Conservation (phyloP, 2,888 invertebrate species). For the Napeogenes sylphis region DNA sequence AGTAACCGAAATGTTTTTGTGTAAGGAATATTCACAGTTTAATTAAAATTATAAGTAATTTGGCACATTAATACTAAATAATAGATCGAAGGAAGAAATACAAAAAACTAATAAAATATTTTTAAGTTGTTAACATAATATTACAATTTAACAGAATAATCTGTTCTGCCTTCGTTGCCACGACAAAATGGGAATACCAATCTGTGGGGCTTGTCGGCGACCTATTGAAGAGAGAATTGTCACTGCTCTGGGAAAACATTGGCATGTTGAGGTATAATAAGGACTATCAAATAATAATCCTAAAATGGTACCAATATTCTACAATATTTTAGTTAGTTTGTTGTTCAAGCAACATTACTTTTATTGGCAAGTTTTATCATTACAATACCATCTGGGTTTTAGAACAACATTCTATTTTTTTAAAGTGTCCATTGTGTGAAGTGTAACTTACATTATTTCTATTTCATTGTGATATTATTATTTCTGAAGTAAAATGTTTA, state of each 20-base stretch:
- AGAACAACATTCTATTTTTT: not conserved
- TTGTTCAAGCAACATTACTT: too few species aligned
- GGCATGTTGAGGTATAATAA: slow-evolving; percentile 92
- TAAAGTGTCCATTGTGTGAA: too few species aligned
- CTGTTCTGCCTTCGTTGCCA: slow-evolving; percentile 98
- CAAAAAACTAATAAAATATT: too few species aligned
- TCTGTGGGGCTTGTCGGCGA: slow-evolving; percentile 98
- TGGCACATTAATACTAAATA: too few species aligned
- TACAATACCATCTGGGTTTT: not conserved
- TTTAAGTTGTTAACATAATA: not conserved
- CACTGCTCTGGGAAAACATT: slow-evolving; percentile 98
- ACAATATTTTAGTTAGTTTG: too few species aligned
- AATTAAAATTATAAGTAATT: too few species aligned
- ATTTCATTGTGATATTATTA: not conserved
- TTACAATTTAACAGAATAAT: slow-evolving; percentile 82
- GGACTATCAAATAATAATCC: not conserved
- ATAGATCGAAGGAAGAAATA: too few species aligned
- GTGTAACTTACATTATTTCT: too few species aligned
- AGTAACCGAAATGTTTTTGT: too few species aligned
- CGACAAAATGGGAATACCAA: slow-evolving; percentile 99
- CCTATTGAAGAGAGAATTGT: slow-evolving; percentile 99
- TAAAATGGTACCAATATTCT: not conserved
- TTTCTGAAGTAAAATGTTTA: not conserved
- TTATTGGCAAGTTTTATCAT: too few species aligned
- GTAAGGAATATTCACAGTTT: too few species aligned